Evolutionary conservation across 2,797 vertebrate genomes (phyloP).

Genomic region (Leucoraja ocellata): DNA sequence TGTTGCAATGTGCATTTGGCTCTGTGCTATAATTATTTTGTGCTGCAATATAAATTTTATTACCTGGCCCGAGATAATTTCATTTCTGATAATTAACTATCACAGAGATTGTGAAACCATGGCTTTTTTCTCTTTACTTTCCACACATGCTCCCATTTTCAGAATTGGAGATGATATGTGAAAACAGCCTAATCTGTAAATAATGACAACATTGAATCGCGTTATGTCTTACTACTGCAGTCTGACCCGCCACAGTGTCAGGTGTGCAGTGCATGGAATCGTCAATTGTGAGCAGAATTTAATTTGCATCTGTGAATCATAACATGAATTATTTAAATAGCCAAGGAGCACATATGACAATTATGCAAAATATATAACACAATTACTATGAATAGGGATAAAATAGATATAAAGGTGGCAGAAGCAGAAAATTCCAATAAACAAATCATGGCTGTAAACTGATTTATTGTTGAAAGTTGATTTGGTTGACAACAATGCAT

Average conservation of each 20-base stretch:
- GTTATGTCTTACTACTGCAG: too few species aligned
- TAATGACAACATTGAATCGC: neutral
- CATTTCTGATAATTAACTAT: neutral
- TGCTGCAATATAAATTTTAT: too few species aligned
- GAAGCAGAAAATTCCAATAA: neutral
- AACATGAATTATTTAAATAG: conserved; percentile 29
- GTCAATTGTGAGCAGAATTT: neutral
- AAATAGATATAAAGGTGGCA: neutral
- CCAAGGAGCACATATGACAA: neutral
- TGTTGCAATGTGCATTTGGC: too few species aligned
- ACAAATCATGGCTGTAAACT: neutral
- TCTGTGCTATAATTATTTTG: too few species aligned
- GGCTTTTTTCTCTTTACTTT: neutral
- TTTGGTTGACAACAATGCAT: neutral
- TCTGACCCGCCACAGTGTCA: neutral
- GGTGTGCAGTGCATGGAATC: neutral
- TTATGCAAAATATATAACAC: conserved; percentile 15
- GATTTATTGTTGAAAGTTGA: conserved; percentile 4
- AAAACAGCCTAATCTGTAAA: neutral
- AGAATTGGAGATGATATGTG: too few species aligned
- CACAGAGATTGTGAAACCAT: neutral
- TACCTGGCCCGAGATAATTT: neutral
- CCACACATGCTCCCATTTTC: neutral
- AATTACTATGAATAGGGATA: conserved; percentile 14
- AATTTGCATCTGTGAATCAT: conserved; percentile 22